phyloP scores from a whole-genome alignment of 2,888 invertebrate genomes.

The Lasioglossum calceatum region DNA sequence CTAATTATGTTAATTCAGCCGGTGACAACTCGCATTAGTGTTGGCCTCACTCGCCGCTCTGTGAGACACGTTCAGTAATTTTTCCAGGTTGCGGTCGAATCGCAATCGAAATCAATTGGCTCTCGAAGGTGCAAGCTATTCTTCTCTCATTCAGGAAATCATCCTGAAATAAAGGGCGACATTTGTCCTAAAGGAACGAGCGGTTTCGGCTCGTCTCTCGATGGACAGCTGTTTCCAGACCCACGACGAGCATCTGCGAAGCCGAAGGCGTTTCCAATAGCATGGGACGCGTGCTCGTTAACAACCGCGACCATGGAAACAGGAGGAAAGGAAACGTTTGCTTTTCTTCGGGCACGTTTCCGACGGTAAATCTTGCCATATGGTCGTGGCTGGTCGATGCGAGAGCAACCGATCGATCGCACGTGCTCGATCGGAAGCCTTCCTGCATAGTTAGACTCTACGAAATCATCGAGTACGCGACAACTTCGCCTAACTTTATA shows the following conservation, averaged over 20 bases:
- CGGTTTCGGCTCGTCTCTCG: slow-evolving; percentile 47
- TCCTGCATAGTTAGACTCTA: not conserved
- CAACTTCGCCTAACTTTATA: not conserved
- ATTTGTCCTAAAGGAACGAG: slow-evolving; percentile 30
- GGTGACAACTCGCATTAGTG: too few relatives aligned
- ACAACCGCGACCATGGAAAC: slow-evolving; percentile 25
- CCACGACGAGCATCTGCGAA: slow-evolving; percentile 34
- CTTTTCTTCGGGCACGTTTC: slow-evolving; percentile 30
- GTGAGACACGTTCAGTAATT: not conserved
- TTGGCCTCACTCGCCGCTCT: too few relatives aligned
- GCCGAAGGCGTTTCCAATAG: slow-evolving; percentile 50
- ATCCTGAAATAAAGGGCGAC: not conserved
- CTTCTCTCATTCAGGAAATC: not conserved
- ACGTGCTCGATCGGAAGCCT: slow-evolving; percentile 9
- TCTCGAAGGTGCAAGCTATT: not conserved
- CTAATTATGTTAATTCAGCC: too few relatives aligned
- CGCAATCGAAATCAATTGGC: not conserved
- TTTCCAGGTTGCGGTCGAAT: not conserved
- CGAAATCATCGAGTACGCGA: not conserved
- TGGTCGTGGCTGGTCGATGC: slow-evolving; percentile 3
- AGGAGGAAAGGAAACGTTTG: slow-evolving; percentile 33
- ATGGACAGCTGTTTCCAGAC: slow-evolving; percentile 61
- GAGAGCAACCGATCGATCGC: slow-evolving; percentile 15
- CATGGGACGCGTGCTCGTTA: slow-evolving; percentile 36
- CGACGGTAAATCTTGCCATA: slow-evolving; percentile 25